Evolutionary conservation across 2,797 vertebrate species (phyloP), one percentile per base, ranked within the genome.

Genomic region (Micromesistius poutassou): DNA sequence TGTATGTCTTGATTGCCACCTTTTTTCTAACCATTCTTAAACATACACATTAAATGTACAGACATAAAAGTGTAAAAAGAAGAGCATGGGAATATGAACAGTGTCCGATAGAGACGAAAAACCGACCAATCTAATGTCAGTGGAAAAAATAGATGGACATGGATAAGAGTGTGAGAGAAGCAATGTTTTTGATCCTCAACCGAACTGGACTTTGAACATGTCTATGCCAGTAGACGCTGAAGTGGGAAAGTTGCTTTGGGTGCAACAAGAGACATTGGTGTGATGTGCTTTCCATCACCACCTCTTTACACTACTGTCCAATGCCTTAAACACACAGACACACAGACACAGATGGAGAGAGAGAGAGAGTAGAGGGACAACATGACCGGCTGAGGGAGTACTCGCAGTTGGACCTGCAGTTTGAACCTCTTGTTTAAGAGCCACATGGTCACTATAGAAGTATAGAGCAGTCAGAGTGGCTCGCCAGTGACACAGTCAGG

Each of bases 31-130:
- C 85, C 85, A 80, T 86, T 89, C 79, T 87, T 77, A 86, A 85
- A 85, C 87, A 90, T 90, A 91, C 91, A 91, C 90, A 84, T 85
- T 93, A 91, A 92, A 93, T 93, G 93, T 93, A 92, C 90, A 88
- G 84, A 90, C 87, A n/a, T 28, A 7, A 68, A 68, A 28, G 62
- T 12, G 84, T 78, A 76, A 82, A 74, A 87, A 82, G 76, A 83
- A 85, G 81, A 77, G 88, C 88, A 89, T 87, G 79, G 88, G 86
- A 89, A 89, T 80, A 85, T 88, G 87, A 83, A 81, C 82, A 76
- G 74, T 84, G 75, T 55, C 62, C 42, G 77, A 62, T 70, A 72
- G 19, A 72, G 70, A 46, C 72, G n/a, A 42, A 35, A 40, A 6
- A 55, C 72, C 10, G 10, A 78, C 30, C 68, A 28, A 70, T 31